Percentiles rank a stretch among this genome's conserved stretches.
These are phyloP conservation scores for Parapsyche elsis DNA, from an alignment of 1,140 invertebrate genomes.

Conservation along the genomic window DNA sequence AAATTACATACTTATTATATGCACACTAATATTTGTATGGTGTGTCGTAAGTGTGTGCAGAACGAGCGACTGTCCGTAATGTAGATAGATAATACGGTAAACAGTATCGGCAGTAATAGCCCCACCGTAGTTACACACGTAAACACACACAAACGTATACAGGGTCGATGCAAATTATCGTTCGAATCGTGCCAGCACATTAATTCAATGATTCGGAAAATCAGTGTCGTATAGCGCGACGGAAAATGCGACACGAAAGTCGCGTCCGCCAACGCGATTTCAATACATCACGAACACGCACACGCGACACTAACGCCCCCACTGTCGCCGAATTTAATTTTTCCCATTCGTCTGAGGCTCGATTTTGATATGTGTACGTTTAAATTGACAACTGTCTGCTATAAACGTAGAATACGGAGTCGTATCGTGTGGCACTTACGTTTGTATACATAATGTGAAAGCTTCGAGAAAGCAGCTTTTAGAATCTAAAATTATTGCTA, in stretches of 20 bases:
- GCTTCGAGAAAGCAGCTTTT: too few species aligned
- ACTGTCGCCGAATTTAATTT: too few species aligned
- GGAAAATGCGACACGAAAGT: slow-evolving; percentile 42
- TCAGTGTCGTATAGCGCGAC: slow-evolving; percentile 49
- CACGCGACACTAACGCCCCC: too few species aligned
- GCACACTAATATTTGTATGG: too few species aligned
- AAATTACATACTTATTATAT: too few species aligned
- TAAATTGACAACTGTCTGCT: not conserved
- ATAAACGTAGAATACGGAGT: too few species aligned
- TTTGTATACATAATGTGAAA: too few species aligned
- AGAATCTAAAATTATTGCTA: too few species aligned
- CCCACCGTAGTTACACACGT: not conserved
- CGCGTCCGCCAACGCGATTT: slow-evolving; percentile 44
- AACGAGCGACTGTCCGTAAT: not conserved
- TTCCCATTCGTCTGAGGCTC: too few species aligned
- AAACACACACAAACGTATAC: not conserved
- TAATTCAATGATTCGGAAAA: slow-evolving; percentile 56
- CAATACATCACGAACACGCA: slow-evolving; percentile 43
- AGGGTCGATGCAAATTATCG: slow-evolving; percentile 19
- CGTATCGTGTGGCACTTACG: too few species aligned
- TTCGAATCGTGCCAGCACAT: slow-evolving; percentile 37
- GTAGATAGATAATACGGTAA: not conserved
- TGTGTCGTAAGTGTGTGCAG: not conserved
- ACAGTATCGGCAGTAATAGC: slow-evolving; percentile 5
- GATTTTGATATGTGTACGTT: not conserved